These are phyloP conservation scores for Conistra vaccinii DNA, from an alignment of 2,888 invertebrate species.

Conservation along the genomic window DNA sequence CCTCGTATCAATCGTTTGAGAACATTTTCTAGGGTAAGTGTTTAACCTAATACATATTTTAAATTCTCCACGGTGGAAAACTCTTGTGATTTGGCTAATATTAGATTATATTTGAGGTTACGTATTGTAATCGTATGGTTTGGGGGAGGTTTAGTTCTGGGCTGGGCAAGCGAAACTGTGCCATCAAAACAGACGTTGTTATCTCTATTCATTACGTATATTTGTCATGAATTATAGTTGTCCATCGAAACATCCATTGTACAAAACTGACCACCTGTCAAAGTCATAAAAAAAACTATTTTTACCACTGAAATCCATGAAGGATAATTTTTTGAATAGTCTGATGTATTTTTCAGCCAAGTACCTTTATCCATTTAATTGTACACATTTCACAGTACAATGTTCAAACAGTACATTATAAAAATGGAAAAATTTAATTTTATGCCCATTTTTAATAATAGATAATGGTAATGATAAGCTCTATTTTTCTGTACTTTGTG, in stretches of 20 bases:
- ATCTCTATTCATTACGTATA: neutral
- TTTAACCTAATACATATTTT: slow-evolving; percentile 53
- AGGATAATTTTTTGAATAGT: neutral
- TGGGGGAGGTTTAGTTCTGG: slow-evolving; percentile 24
- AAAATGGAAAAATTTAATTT: neutral
- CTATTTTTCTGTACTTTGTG: slow-evolving; percentile 17
- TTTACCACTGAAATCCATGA: neutral
- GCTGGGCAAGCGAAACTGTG: slow-evolving; percentile 35
- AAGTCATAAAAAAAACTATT: slow-evolving; percentile 27
- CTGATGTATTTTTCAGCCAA: neutral
- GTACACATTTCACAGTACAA: neutral
- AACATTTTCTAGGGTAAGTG: slow-evolving; percentile 88
- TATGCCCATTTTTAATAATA: neutral
- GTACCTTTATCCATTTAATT: neutral
- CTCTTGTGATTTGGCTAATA: slow-evolving; percentile 66
- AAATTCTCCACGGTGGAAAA: slow-evolving; percentile 48
- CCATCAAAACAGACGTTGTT: neutral
- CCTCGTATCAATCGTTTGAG: slow-evolving; percentile 86
- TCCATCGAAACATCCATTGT: neutral
- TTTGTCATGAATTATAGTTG: neutral
- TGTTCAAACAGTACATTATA: neutral
- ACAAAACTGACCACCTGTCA: slow-evolving; percentile 30
- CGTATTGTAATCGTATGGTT: slow-evolving; percentile 37
- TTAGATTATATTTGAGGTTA: slow-evolving; percentile 76
- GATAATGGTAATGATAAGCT: neutral